These are phyloP conservation scores for Parapristionchus giblindavisi DNA, from an alignment of 2,888 invertebrate species.

Conservation along the genomic window DNA sequence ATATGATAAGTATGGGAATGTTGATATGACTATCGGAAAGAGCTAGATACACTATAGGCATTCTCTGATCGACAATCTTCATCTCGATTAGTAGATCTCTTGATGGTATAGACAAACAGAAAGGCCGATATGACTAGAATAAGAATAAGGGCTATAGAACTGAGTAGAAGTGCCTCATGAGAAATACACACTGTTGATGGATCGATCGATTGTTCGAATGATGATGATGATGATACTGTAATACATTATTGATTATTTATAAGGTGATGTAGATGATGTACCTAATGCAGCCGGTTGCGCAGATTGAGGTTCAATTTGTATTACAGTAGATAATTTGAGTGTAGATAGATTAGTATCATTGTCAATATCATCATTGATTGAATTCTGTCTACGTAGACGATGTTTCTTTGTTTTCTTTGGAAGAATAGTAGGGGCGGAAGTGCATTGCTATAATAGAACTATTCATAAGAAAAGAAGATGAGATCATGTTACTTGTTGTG, in stretches of 20 bases:
- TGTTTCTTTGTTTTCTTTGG: conserved; percentile 22
- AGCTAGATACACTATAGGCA: conserved; percentile 30
- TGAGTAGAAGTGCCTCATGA: conserved; percentile 23
- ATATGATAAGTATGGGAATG: background rate
- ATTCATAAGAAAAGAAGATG: background rate
- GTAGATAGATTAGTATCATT: conserved; percentile 38
- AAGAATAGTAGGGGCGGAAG: conserved; percentile 11
- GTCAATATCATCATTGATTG: conserved; percentile 21
- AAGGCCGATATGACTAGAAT: conserved; percentile 34
- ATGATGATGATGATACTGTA: conserved; percentile 18
- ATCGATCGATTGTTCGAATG: conserved; percentile 26
- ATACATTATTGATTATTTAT: background rate
- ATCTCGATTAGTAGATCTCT: conserved; percentile 13
- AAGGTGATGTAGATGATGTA: conserved; percentile 38
- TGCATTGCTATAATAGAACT: conserved; percentile 33
- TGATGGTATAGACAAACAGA: conserved; percentile 28
- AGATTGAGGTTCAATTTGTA: conserved; percentile 56
- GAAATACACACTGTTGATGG: conserved; percentile 19
- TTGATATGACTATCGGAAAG: conserved; percentile 14
- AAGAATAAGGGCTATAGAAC: conserved; percentile 5
- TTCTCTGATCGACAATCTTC: conserved; percentile 33
- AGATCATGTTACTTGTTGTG: conserved; percentile 50
- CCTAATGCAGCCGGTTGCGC: conserved; percentile 53
- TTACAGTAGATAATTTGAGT: conserved; percentile 51
- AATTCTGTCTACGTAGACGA: conserved; percentile 33